Evolutionary conservation across 2,888 invertebrate genomes (phyloP), one percentile per base, ranked within the genome.

Genomic region (Drosophila formosana): DNA sequence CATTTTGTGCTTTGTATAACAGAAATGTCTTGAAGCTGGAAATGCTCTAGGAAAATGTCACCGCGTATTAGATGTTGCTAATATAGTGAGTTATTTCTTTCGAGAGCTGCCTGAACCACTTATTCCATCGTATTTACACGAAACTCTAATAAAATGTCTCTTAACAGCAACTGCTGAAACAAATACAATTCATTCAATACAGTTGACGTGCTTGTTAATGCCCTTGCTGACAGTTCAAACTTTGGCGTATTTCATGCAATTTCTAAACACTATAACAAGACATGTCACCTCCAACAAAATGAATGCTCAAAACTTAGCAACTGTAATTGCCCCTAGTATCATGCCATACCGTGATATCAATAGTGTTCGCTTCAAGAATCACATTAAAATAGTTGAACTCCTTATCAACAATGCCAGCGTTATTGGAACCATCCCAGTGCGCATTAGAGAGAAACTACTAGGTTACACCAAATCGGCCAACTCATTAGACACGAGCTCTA

Each of bases 51-150:
- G 95, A 13, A 95, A 95, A 55, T 95, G 95, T 3, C 95, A 96
- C 90, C 95, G 96, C 88, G 96, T 96, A 0, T 95, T 97, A 79
- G 98, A 98, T 92, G 95, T 97, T 13, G 97, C 97, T 1, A 96
- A 96, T 90, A 95, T 97, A 32, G 93, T 98, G 26, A 98, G 98
- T 91, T 94, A 96, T 51, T 98, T 97, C 91, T 95, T 98, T 71
- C 94, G 98, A 66, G 95, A 96, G 91, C 93, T 98, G 57, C 97
- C 97, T 0, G 97, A 97, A 82, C 97, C 98, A 0, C 92, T 98
- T 23, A 95, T 98, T 92, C 97, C 95, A 0, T 93, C 76, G 0
- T 80, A 85, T 32, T 90, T 95, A 71, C 97, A 98, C 88, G 97
- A 97, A 86, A 92, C 96, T 37, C 95, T 98, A 69, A 92, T 97